Evolutionary conservation across 2,113 vertebrate species (phyloP).

Genomic region (Passer domesticus): DNA sequence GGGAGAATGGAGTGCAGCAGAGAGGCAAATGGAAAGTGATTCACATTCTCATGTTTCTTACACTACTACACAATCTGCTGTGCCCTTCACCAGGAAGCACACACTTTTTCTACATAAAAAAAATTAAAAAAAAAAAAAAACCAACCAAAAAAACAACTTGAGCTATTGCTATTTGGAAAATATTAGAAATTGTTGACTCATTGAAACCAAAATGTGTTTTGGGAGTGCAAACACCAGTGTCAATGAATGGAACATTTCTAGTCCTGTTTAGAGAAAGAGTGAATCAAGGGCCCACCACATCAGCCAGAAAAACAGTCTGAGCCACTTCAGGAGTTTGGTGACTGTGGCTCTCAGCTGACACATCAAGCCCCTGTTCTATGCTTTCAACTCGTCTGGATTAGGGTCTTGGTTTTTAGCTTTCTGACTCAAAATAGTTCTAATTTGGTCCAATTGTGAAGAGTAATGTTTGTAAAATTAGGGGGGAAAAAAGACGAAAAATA

Average conservation of each 20-base stretch:
- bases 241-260: not conserved
- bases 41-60: not conserved
- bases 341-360: not conserved
- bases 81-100: not conserved
- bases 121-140: not conserved
- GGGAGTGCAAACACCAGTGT: not conserved
- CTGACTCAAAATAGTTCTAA: not conserved
- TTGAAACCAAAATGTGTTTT: not conserved
- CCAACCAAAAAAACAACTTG: too few relatives aligned
- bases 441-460: not conserved
- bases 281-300: not conserved
- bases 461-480: not conserved
- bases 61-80: not conserved
- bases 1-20: not conserved
- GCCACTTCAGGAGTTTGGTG: not conserved
- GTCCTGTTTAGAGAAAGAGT: not conserved
- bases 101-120: not conserved
- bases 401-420: not conserved
- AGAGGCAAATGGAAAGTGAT: not conserved
- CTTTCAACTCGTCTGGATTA: not conserved
- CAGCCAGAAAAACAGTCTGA: not conserved
- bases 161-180: not conserved
- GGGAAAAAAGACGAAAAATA: not conserved
- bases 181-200: constrained; percentile 19
- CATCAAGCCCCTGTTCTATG: not conserved